Conservation (phyloP, 1,140 invertebrate species). For the Mesaphorura yosii region DNA sequence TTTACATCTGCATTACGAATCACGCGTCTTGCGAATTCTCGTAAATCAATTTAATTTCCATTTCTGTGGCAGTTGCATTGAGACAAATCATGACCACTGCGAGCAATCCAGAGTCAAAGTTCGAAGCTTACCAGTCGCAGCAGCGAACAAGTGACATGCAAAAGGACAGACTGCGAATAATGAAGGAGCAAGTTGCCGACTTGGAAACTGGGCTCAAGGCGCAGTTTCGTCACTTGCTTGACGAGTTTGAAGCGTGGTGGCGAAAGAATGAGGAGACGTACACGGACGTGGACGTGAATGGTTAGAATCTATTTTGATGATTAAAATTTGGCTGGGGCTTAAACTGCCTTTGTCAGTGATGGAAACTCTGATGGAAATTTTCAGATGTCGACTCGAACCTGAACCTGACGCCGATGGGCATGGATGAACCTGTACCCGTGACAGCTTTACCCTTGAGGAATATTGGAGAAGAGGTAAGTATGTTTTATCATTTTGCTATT, state of each 20-base stretch:
- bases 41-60: neutral
- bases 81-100: neutral
- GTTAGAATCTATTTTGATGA: neutral
- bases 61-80: neutral
- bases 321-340: neutral
- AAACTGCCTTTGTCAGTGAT: no score
- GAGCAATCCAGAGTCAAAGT: neutral
- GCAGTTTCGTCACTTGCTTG: conserved; percentile 5
- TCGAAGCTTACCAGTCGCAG: no score
- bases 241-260: conserved; percentile 20
- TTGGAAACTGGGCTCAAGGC: neutral
- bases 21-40: neutral
- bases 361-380: no score
- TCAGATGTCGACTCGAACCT: no score
- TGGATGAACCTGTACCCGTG: no score
- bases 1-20: neutral
- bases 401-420: no score
- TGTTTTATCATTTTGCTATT: no score
- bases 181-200: neutral
- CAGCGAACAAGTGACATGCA: conserved; percentile 13
- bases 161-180: neutral
- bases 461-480: no score
- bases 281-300: neutral
- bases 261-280: neutral
- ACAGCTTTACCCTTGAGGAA: no score